Conservation (phyloP, 1,140 invertebrate species). For the Solenopsis invicta region DNA sequence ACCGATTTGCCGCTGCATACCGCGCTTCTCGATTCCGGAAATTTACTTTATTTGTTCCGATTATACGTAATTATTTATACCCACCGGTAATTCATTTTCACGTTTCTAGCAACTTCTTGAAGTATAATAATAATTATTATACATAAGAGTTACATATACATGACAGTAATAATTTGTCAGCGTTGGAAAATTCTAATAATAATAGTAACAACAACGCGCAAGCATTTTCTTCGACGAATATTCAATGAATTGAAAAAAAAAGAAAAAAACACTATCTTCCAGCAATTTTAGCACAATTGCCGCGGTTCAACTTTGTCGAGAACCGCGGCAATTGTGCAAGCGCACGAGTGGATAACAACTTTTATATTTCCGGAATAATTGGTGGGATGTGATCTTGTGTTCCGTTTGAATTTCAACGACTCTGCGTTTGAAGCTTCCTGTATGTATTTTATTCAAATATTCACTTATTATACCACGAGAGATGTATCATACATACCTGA, state of each 20-base stretch:
- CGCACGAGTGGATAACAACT: neutral
- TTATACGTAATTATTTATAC: neutral
- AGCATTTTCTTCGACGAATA: neutral
- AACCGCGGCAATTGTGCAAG: neutral
- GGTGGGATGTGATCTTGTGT: too few relatives aligned
- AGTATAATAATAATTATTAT: neutral
- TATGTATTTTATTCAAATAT: conserved; percentile 23
- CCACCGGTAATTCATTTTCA: neutral
- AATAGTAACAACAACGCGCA: neutral
- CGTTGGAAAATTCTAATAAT: neutral
- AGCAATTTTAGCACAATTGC: too few relatives aligned
- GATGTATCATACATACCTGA: conserved; percentile 91
- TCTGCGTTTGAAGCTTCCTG: neutral
- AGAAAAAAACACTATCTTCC: neutral
- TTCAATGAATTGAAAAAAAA: neutral
- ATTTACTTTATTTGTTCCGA: conserved; percentile 2
- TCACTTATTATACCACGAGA: neutral
- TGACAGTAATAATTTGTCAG: neutral
- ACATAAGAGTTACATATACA: neutral
- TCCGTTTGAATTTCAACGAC: neutral
- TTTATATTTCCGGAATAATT: neutral
- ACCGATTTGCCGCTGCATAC: conserved; percentile 1
- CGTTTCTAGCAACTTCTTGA: neutral
- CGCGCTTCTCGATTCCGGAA: neutral
- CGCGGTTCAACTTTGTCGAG: neutral